These are phyloP conservation scores for Pterobdella sp. DNA, from an alignment of 2,888 invertebrate genomes.

Conservation along the genomic window DNA sequence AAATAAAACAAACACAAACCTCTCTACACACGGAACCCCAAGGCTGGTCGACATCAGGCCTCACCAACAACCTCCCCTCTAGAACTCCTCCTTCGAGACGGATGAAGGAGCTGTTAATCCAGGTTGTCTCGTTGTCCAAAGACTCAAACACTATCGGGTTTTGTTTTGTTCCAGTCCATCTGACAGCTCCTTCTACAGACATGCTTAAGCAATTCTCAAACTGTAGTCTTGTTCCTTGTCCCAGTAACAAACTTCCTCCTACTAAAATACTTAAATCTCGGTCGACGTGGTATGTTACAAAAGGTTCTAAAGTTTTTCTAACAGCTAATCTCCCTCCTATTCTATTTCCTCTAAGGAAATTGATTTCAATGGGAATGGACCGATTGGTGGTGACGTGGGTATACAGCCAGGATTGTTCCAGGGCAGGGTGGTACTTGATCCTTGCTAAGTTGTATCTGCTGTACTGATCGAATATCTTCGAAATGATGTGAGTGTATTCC, in stretches of 20 bases:
- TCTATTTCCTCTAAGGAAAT: conserved; percentile 48
- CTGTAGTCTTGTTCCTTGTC: conserved; percentile 74
- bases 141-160: conserved; percentile 33
- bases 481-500: conserved; percentile 39
- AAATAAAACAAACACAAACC: conserved; percentile 39
- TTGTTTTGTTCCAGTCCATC: conserved; percentile 22
- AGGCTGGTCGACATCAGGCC: conserved; percentile 69
- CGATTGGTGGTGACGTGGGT: conserved; percentile 72
- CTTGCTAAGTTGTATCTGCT: conserved; percentile 76
- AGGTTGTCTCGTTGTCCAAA: conserved; percentile 41
- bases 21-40: conserved; percentile 96
- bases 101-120: conserved; percentile 58
- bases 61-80: conserved; percentile 75
- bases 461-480: conserved; percentile 46
- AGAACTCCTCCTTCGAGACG: conserved; percentile 72
- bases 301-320: conserved; percentile 11
- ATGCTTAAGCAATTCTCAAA: conserved; percentile 81
- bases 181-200: conserved; percentile 64
- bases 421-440: conserved; percentile 80
- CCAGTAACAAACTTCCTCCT: conserved; percentile 75
- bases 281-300: conserved; percentile 66
- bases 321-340: conserved; percentile 42
- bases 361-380: conserved; percentile 66
- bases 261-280: conserved; percentile 88
- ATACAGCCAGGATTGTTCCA: conserved; percentile 69